These are phyloP conservation scores for Morpho deidamia DNA, from an alignment of 2,888 invertebrate genomes.

Conservation along the genomic window DNA sequence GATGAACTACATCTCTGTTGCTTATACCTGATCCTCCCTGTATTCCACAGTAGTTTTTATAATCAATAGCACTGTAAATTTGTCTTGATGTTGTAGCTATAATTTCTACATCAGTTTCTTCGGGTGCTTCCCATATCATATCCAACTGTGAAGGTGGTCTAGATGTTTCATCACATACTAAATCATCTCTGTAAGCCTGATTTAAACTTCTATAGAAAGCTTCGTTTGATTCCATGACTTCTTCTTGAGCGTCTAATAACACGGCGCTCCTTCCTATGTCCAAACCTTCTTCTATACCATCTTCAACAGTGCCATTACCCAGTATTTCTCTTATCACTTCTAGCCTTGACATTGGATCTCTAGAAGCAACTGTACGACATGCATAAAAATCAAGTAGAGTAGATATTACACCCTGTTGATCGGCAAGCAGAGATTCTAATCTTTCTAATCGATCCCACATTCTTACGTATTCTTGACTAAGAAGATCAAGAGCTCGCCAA, in stretches of 20 bases:
- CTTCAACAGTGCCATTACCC: slow-evolving; percentile 81
- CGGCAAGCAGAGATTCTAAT: slow-evolving; percentile 89
- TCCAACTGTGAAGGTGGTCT: slow-evolving; percentile 86
- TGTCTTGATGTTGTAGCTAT: slow-evolving; percentile 77
- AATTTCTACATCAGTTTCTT: slow-evolving; percentile 81
- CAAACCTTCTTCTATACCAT: slow-evolving; percentile 82
- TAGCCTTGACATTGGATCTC: slow-evolving; percentile 73
- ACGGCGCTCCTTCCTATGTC: slow-evolving; percentile 70
- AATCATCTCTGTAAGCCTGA: slow-evolving; percentile 90
- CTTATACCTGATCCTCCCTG: slow-evolving; percentile 84
- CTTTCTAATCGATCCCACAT: slow-evolving; percentile 96
- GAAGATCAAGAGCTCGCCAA: slow-evolving; percentile 93
- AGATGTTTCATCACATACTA: slow-evolving; percentile 81
- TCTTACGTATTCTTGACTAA: slow-evolving; percentile 94
- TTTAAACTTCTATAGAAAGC: slow-evolving; percentile 93
- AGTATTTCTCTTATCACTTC: slow-evolving; percentile 83
- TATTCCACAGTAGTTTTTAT: slow-evolving; percentile 85
- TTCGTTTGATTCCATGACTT: slow-evolving; percentile 86
- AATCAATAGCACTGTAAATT: slow-evolving; percentile 86
- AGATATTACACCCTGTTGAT: slow-evolving; percentile 94
- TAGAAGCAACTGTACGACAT: slow-evolving; percentile 64
- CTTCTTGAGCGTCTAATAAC: slow-evolving; percentile 62
- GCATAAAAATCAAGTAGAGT: slow-evolving; percentile 90
- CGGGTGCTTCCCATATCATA: slow-evolving; percentile 92
- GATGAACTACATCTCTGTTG: slow-evolving; percentile 87